Evolutionary conservation across 2,888 invertebrate species (phyloP).

Genomic region (Asteroscopus sphinx): DNA sequence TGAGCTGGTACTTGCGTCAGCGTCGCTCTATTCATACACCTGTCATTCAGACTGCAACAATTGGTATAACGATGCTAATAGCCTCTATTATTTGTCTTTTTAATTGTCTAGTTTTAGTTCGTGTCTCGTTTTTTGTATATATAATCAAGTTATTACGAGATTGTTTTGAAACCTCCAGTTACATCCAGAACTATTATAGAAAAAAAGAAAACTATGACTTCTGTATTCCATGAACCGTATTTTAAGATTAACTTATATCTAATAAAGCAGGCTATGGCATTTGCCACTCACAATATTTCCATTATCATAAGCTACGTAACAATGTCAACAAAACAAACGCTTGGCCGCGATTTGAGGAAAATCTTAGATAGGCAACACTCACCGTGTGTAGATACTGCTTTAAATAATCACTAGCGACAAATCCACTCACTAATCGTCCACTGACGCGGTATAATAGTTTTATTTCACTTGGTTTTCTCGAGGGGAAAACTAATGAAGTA

Average conservation of each 20-base stretch:
- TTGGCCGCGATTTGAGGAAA: conserved; percentile 62
- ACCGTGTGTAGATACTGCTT: conserved; percentile 64
- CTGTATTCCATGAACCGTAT: neutral
- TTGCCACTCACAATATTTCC: conserved; percentile 58
- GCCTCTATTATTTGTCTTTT: conserved; percentile 17
- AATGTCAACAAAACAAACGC: conserved; percentile 76
- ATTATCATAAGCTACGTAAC: conserved; percentile 63
- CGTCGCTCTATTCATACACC: conserved; percentile 63
- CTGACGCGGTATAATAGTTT: conserved; percentile 58
- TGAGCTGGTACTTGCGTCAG: conserved; percentile 67
- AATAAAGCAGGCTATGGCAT: conserved; percentile 19
- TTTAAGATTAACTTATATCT: conserved; percentile 5
- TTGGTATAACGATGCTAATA: conserved; percentile 29
- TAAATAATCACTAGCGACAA: conserved; percentile 62
- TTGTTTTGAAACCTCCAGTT: no score
- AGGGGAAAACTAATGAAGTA: conserved; percentile 82
- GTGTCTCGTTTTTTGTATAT: neutral
- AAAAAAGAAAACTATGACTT: no score
- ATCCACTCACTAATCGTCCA: conserved; percentile 74
- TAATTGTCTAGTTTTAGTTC: conserved; percentile 26
- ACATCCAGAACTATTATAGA: no score
- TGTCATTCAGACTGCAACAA: conserved; percentile 63
- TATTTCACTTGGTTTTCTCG: conserved; percentile 86
- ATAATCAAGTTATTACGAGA: no score
- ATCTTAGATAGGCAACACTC: conserved; percentile 63